Base-by-base conservation (phyloP, 2,888 invertebrate species). In the Caenorhabditis afra region DNA sequence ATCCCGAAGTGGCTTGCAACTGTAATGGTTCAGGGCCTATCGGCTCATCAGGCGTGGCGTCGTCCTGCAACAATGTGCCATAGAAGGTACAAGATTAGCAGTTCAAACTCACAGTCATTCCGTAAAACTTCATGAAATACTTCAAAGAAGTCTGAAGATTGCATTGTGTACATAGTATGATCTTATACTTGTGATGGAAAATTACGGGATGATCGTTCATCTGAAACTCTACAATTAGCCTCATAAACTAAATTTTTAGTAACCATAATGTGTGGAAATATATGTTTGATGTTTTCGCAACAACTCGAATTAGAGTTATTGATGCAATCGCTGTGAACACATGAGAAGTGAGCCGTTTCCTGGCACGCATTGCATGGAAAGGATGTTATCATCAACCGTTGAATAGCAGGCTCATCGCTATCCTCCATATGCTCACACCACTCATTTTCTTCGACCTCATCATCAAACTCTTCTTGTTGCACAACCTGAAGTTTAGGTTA, bases 1-100 rank as follows among this genome's bases (percentile, higher is more conserved):
- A 52, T 85, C 87, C 81, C 49, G 62, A 59, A 52, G 16, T 14
- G 11, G 8, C 10, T 18, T 29, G 52, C 8, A 11, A 53, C 7
- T 1, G 41, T 52, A 50, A 44, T 16, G 44, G 1, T 35, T 59
- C 29, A 22, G 58, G 1, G 5, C 20, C 37, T 0, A 41, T 20
- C 23, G 10, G 14, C 18, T 20, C 41, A 14, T 41, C 11, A 3
- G 14, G 14, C 14, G 2, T 41, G 7, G 3, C 12, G 11, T 41
- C 41, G 11, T 4, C 11, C 41, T 41, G 41, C 41, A 11, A 41
- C 11, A 37, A 37, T 37, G 5, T 37, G 22, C 10, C 10, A 52
- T 12, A 20, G 52, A 23, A 53, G 22, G 10, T 22, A 29, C 14
- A 53, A 14, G 5, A 20, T 1, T 53, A 3, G 7, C n/a, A n/a